Evolutionary conservation across 2,888 invertebrate species (phyloP).

Genomic region (Andricus curvator): DNA sequence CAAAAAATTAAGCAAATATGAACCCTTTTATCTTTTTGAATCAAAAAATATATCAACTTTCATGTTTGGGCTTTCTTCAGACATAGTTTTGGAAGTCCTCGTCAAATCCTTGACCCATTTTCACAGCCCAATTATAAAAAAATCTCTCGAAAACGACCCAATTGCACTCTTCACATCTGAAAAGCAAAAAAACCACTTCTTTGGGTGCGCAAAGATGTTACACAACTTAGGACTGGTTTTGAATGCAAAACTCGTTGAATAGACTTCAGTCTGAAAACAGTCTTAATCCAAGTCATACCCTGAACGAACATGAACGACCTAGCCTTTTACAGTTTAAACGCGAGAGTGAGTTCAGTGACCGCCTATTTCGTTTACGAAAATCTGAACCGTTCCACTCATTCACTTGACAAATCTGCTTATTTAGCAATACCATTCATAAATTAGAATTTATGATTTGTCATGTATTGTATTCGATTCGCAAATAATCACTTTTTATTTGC

Average conservation of each 20-base stretch:
- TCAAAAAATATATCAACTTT: not conserved
- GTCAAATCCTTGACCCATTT: not conserved
- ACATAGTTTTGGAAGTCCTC: not conserved
- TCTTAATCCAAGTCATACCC: conserved; percentile 15
- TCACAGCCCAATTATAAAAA: not conserved
- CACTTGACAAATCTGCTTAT: conserved; percentile 36
- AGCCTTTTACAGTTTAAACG: conserved; percentile 34
- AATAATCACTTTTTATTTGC: not conserved
- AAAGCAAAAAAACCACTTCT: not conserved
- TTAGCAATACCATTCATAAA: conserved; percentile 24
- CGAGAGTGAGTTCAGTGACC: conserved; percentile 56
- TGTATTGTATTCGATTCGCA: conserved; percentile 3
- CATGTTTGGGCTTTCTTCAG: not conserved
- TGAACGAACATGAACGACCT: conserved; percentile 26
- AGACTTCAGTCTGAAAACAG: not conserved
- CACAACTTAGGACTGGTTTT: not conserved
- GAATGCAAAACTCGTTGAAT: conserved; percentile 8
- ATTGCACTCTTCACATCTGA: not conserved
- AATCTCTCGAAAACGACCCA: not conserved
- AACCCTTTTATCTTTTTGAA: no score
- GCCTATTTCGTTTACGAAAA: conserved; percentile 55
- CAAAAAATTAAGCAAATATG: no score
- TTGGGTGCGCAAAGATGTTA: not conserved
- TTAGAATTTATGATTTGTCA: conserved; percentile 30
- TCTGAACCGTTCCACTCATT: conserved; percentile 41